Base-by-base conservation (phyloP, 2,113 vertebrate genomes). In the Actenoides lindsayi region DNA sequence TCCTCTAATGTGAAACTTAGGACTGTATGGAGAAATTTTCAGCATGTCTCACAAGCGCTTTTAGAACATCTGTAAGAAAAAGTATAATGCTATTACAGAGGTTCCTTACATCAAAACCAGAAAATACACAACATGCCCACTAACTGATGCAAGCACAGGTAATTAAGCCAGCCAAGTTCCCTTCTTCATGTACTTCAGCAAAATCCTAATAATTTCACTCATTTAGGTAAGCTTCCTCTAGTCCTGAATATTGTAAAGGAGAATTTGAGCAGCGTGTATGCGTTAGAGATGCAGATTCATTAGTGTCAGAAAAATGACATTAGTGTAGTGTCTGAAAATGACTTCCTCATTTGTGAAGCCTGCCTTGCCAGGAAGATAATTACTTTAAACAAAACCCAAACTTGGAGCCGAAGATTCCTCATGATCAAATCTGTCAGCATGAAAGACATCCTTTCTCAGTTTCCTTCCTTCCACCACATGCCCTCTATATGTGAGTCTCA, bases 301-400 rank as follows among this genome's bases (percentile, higher is more conserved):
- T 76, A 89, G 57, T 51, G 42, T 89, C 73, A 78, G 64, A 90
- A 89, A 65, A 96, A 93, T 37, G 11, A 71, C 24, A 74, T 81
- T 11, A 88, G 39, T 28, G 44, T n/a, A 78, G 83, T 82, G 65
- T 60, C 65, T 90, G 86, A 65, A 94, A 93, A 94, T 76, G 0
- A 84, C 80, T 93, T 92, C 51, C 83, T 92, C 89, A 71, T 54
- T 93, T 94, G 89, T 53, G 82, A 94, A 95, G 88, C 56, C 65
- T 84, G 80, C 39, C 65, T 94, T 30, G 31, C 91, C 86, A 95
- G 70, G 31, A 89, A 82, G 65, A 76, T 89, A 91, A 78, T 96
- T 93, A 94, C 86, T 87, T 94, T 84, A 94, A 95, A 93, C 92
- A 96, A 93, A 95, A 73, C 63, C 48, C 53, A 95, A 82, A 87